phyloP scores from a whole-genome alignment of 2,797 vertebrate species.

The Melanotaenia pygmaea region DNA sequence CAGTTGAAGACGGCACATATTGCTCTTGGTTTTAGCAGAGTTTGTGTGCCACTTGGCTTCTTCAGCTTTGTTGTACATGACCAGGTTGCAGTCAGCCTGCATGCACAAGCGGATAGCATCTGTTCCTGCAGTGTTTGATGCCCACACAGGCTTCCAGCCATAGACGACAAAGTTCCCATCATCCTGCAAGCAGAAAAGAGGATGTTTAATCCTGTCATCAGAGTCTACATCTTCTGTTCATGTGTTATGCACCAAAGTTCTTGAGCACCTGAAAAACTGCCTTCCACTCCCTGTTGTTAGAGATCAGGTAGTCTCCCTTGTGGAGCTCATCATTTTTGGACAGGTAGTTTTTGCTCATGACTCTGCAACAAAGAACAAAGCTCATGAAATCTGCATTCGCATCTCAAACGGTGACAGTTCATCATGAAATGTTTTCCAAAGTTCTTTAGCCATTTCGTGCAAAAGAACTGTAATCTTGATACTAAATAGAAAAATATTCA shows the following conservation, averaged over 20 bases:
- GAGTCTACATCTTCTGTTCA: rapidly evolving
- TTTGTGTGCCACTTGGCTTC: background rate
- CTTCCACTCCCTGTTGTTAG: conserved; percentile 48
- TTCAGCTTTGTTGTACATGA: conserved; percentile 31
- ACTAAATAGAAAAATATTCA: too few relatives aligned
- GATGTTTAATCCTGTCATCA: background rate
- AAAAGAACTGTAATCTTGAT: too few relatives aligned
- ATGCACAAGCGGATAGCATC: conserved; percentile 23
- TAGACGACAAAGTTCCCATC: conserved; percentile 67
- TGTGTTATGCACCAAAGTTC: background rate
- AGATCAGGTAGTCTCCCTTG: conserved; percentile 42
- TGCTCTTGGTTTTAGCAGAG: rapidly evolving
- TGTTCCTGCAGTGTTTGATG: background rate
- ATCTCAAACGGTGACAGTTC: too few relatives aligned
- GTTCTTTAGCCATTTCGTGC: too few relatives aligned
- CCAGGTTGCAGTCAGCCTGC: conserved; percentile 67
- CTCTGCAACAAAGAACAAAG: conserved; percentile 31
- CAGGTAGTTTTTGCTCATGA: conserved; percentile 60
- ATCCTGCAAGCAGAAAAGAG: conserved; percentile 26
- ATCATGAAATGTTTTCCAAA: too few relatives aligned
- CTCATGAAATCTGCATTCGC: too few relatives aligned
- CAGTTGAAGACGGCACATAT: conserved; percentile 27
- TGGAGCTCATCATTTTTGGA: conserved; percentile 50
- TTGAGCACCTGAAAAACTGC: conserved; percentile 54
- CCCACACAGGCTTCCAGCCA: conserved; percentile 52